phyloP scores from a whole-genome alignment of 2,113 vertebrate genomes.

The Platichthys flesus region DNA sequence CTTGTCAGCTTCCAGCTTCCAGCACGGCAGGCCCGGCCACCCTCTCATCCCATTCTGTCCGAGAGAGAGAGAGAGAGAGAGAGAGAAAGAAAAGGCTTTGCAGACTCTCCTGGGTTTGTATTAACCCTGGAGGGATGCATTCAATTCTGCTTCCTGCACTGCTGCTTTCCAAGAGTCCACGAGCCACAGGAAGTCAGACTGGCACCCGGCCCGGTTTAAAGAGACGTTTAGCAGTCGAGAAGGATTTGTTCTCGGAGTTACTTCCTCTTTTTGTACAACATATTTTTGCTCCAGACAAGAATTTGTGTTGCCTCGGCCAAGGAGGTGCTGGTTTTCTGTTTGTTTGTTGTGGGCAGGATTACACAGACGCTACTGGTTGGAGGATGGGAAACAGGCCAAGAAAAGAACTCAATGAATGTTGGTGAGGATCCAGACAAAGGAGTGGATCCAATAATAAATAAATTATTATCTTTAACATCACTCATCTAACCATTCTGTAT shows the following conservation, averaged over 20 bases:
- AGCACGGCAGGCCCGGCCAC: constrained; percentile 32
- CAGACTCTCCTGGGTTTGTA: constrained; percentile 28
- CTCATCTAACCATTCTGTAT: too few relatives aligned
- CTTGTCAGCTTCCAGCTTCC: constrained; percentile 56
- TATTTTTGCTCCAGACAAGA: background rate
- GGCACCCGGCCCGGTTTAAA: constrained; percentile 34
- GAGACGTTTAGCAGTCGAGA: constrained; percentile 1
- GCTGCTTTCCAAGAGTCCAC: constrained; percentile 41
- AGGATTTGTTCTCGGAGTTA: constrained; percentile 17
- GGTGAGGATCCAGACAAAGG: too few relatives aligned
- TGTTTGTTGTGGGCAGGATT: too few relatives aligned
- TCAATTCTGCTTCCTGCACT: constrained; percentile 62
- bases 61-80: constrained; percentile 30
- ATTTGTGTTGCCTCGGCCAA: background rate
- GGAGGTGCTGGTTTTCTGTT: too few relatives aligned
- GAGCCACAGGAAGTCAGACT: constrained; percentile 34
- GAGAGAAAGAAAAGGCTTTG: constrained; percentile 21
- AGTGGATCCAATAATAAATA: too few relatives aligned
- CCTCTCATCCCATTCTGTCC: constrained; percentile 37
- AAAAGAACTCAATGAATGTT: too few relatives aligned
- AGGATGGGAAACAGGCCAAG: too few relatives aligned
- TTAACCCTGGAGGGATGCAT: constrained; percentile 49
- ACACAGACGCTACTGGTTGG: too few relatives aligned
- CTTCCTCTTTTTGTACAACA: background rate
- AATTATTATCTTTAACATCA: too few relatives aligned